A percentile compares a stretch with the other conserved stretches of the same genome.
These are phyloP conservation scores for Dynastes grantii DNA, from an alignment of 2,888 invertebrate species.

Conservation along the genomic window DNA sequence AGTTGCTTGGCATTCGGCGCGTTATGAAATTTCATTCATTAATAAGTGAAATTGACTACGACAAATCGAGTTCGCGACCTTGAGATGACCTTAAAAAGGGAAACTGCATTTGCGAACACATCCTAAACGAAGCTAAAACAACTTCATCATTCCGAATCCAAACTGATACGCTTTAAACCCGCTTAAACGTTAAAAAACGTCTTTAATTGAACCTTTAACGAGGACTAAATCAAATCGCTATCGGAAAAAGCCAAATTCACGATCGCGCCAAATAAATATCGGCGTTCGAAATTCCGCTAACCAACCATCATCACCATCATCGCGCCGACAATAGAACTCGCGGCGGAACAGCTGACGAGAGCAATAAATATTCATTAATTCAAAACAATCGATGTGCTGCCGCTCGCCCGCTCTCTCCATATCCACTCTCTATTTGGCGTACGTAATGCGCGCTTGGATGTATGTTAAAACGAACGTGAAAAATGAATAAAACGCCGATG, in stretches of 20 bases:
- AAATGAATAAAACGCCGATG: not conserved
- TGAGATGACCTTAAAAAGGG: too few relatives aligned
- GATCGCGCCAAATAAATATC: too few relatives aligned
- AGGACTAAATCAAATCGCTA: not conserved
- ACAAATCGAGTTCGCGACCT: too few relatives aligned
- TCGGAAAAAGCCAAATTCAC: not conserved
- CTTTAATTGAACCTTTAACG: not conserved
- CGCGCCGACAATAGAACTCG: not conserved
- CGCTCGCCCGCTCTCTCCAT: not conserved
- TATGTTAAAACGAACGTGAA: not conserved
- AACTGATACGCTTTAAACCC: too few relatives aligned
- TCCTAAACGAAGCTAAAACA: too few relatives aligned
- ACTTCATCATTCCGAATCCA: too few relatives aligned
- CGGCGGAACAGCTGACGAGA: constrained; percentile 7
- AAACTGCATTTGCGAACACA: too few relatives aligned
- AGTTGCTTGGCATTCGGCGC: too few relatives aligned
- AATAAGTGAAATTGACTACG: too few relatives aligned
- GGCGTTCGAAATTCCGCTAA: not conserved
- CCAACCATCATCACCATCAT: not conserved
- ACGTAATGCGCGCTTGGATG: not conserved
- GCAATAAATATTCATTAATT: constrained; percentile 21
- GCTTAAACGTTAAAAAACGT: not conserved
- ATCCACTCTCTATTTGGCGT: not conserved
- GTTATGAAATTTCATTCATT: too few relatives aligned
- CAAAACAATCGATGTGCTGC: constrained; percentile 5